Evolutionary conservation across 2,797 vertebrate species (phyloP).

Genomic region (Argya squamiceps): DNA sequence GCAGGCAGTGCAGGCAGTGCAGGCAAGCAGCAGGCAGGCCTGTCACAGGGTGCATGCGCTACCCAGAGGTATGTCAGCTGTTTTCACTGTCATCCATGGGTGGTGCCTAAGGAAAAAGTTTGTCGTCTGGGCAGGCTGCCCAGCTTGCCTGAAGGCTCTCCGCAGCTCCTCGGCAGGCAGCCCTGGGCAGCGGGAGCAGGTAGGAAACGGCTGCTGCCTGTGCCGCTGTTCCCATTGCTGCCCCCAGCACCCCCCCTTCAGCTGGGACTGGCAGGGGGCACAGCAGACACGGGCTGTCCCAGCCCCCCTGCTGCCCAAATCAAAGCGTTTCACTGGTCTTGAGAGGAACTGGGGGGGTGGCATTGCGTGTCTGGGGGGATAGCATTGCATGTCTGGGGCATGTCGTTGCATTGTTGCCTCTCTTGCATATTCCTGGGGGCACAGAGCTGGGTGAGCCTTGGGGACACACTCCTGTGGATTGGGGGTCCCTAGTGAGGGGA

Average conservation of each 20-base stretch:
- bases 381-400: background rate
- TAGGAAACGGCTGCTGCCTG: background rate
- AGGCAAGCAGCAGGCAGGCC: background rate
- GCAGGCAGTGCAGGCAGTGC: background rate
- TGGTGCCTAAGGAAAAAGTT: background rate
- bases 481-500: background rate
- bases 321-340: background rate
- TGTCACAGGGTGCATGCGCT: background rate
- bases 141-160: fast-evolving
- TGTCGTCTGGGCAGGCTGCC: background rate
- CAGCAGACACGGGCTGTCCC: fast-evolving
- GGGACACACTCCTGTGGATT: no score
- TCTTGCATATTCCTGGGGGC: background rate
- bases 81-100: background rate
- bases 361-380: fast-evolving
- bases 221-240: background rate
- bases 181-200: background rate
- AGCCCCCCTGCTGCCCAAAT: background rate
- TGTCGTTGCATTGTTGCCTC: background rate
- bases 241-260: fast-evolving
- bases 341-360: fast-evolving
- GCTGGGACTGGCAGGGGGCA: background rate
- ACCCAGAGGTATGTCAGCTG: background rate
- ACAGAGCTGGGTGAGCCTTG: background rate
- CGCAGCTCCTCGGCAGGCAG: fast-evolving